These are phyloP conservation scores for Drepana falcataria DNA, from an alignment of 2,888 invertebrate genomes.

Conservation along the genomic window DNA sequence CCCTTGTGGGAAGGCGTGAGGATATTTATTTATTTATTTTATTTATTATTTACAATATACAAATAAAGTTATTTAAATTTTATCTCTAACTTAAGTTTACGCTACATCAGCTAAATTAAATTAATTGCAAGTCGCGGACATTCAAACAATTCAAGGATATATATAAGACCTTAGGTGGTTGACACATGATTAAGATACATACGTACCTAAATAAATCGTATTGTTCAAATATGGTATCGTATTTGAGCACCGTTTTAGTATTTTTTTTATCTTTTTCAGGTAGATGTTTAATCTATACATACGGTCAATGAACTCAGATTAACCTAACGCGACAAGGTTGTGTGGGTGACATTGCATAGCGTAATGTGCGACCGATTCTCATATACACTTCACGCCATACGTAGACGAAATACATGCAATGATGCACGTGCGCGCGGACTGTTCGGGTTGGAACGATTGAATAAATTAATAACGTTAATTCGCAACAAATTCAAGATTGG, in stretches of 20 bases:
- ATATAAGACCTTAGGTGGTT: not conserved
- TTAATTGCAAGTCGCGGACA: not conserved
- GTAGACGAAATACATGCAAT: conserved; percentile 5
- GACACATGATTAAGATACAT: not conserved
- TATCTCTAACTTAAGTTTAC: not conserved
- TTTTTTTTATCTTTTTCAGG: conserved; percentile 3
- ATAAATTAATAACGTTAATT: conserved; percentile 1
- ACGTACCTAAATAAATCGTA: not conserved
- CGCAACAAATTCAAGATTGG: not conserved
- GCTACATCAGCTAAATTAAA: not conserved
- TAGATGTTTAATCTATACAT: conserved; percentile 33
- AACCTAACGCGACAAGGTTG: conserved; percentile 49
- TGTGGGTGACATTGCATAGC: conserved; percentile 54
- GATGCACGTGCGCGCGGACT: conserved; percentile 1
- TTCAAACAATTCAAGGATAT: not conserved
- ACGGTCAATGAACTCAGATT: conserved; percentile 53
- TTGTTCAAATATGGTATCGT: not conserved
- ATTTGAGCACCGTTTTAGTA: not conserved
- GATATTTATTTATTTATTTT: too few species aligned
- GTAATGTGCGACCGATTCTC: conserved; percentile 40
- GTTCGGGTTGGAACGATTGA: not conserved
- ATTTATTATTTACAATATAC: too few species aligned
- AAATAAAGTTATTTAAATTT: too few species aligned
- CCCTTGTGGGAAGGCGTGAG: too few species aligned
- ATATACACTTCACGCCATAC: conserved; percentile 11